phyloP scores from a whole-genome alignment of 2,113 vertebrate species.

The Oophaga pumilio region DNA sequence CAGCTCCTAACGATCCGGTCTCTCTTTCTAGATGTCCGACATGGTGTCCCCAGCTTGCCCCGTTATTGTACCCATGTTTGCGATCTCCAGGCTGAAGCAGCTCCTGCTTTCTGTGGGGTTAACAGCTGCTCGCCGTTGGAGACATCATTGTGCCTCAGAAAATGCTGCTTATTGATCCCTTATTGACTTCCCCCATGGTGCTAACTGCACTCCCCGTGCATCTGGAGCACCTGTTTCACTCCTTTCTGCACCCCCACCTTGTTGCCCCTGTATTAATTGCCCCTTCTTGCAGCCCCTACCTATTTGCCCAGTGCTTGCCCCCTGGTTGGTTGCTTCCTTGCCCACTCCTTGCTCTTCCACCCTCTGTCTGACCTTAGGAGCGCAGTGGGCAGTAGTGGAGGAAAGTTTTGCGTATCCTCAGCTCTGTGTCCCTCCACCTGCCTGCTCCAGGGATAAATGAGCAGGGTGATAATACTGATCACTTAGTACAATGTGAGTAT shows the following conservation, averaged over 20 bases:
- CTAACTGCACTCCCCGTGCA: background rate
- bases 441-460: too few relatives aligned
- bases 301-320: background rate
- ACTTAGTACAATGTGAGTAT: background rate
- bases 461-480: too few relatives aligned
- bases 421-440: conserved; percentile 26
- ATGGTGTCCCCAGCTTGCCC: conserved; percentile 75
- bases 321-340: background rate
- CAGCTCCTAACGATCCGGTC: conserved; percentile 89
- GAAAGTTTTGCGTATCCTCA: conserved; percentile 3
- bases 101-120: conserved; percentile 68
- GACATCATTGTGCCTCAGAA: conserved; percentile 73
- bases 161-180: conserved; percentile 70
- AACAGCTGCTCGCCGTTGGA: conserved; percentile 73
- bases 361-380: background rate
- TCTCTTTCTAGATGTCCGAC: conserved; percentile 96
- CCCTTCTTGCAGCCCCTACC: background rate
- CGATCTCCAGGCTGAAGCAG: background rate
- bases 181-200: conserved; percentile 59
- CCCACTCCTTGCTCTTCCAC: background rate
- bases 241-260: background rate
- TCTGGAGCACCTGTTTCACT: conserved; percentile 1
- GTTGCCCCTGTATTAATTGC: background rate
- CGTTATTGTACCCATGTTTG: conserved; percentile 60
- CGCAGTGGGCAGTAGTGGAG: background rate